Evolutionary conservation across 1,140 invertebrate species (phyloP), one percentile per base, ranked within the genome.

Genomic region (Mizuhopecten yessoensis): DNA sequence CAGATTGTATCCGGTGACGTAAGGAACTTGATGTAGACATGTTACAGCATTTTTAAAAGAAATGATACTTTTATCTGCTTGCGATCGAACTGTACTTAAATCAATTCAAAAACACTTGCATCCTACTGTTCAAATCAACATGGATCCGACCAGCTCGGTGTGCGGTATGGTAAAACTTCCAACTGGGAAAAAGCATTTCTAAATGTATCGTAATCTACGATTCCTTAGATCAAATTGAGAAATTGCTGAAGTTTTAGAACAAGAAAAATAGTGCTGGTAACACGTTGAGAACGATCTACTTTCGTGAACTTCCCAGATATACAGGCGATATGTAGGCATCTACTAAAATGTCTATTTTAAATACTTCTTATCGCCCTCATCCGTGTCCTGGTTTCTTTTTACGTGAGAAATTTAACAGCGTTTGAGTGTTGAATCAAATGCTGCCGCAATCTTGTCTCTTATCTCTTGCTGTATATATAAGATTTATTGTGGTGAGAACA

Each of bases 241-340:
- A 75, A 23, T 29, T n/a, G 57, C 29, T 75, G 57, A 75, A 75
- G 57, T 75, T 75, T 75, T 29, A 75, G n/a, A 23, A 75, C 1
- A 17, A 9, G n/a, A 9, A n/a, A 29, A 29, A 75, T 9, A 9
- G 57, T 29, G n/a, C 11, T 75, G 57, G 57, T 75, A 2, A 75
- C 57, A 75, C 11, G 57, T 75, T 7, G 57, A 2, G 57, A 1
- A 11, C n/a, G 57, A 75, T 75, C 5, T 29, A 29, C 17, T 23
- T 75, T 75, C 20, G 57, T 75, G 57, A 75, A 75, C 57, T 75
- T 75, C 57, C 57, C 29, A 17, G 57, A 75, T 75, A 29, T 75
- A 17, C 9, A 0, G 15, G n/a, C 57, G 57, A 75, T 75, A 75
- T 5, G 57, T 75, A 17, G n/a, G n/a, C 17, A 75, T 75, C 23